A percentile compares a stretch with the other conserved stretches of the same genome.
These are phyloP conservation scores for Myoxocephalus aenaeus DNA, from an alignment of 2,797 vertebrate genomes.

Conservation along the genomic window DNA sequence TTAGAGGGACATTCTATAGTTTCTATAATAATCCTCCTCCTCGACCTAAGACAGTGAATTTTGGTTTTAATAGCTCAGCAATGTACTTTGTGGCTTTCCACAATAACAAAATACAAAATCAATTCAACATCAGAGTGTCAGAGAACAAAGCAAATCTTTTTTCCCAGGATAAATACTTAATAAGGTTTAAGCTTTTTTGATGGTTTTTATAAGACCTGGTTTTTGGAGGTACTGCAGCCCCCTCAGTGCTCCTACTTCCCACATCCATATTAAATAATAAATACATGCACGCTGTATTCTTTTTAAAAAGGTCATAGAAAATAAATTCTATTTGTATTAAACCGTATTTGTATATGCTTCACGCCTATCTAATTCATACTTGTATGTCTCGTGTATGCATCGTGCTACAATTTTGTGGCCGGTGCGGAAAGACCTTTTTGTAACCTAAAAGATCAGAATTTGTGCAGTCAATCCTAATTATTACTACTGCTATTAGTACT, in stretches of 20 bases:
- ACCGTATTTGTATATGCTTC: too few species aligned
- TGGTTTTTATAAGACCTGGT: neutral
- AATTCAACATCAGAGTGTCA: too few species aligned
- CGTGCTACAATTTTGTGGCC: too few species aligned
- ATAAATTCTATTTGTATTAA: too few species aligned
- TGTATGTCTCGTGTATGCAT: too few species aligned
- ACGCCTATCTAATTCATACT: too few species aligned
- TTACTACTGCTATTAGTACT: neutral
- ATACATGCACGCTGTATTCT: too few species aligned
- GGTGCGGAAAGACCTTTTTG: neutral
- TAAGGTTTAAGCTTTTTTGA: neutral
- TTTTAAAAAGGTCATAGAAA: too few species aligned
- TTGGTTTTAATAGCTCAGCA: neutral
- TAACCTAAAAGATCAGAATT: neutral
- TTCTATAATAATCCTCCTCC: too few species aligned
- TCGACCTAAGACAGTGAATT: neutral
- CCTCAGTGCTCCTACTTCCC: too few species aligned
- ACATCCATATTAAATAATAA: too few species aligned
- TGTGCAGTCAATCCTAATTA: neutral
- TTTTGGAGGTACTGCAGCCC: neutral
- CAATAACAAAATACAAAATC: too few species aligned
- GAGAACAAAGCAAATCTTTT: neutral
- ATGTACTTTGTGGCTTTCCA: neutral
- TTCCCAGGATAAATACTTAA: neutral
- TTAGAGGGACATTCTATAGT: neutral